These are phyloP conservation scores for Xestia sexstrigata DNA, from an alignment of 2,888 invertebrate species.

Conservation along the genomic window DNA sequence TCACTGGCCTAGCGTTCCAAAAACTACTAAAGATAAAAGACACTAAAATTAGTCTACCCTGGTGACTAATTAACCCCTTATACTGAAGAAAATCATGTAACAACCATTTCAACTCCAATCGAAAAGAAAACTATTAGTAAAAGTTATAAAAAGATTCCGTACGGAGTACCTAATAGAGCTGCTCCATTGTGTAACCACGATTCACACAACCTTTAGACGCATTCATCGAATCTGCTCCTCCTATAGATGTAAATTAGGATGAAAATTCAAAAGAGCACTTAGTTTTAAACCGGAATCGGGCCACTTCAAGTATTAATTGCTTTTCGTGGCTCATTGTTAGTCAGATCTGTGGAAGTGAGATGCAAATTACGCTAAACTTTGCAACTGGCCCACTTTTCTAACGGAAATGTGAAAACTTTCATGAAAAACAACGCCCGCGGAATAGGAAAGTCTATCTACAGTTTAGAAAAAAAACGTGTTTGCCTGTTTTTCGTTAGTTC, in stretches of 20 bases:
- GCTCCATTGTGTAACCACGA: constrained; percentile 54
- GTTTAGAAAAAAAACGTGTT: constrained; percentile 63
- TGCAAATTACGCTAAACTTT: constrained; percentile 89
- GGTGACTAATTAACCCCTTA: not conserved
- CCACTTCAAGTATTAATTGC: constrained; percentile 90
- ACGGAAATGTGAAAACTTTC: constrained; percentile 86
- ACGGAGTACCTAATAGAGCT: constrained; percentile 50
- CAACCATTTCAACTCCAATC: constrained; percentile 4
- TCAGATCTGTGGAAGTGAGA: constrained; percentile 87
- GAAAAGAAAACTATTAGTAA: constrained; percentile 23
- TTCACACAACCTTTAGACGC: constrained; percentile 57
- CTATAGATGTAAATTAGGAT: constrained; percentile 82
- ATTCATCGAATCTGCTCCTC: constrained; percentile 72
- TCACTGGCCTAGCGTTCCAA: not conserved
- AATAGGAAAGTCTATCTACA: constrained; percentile 76
- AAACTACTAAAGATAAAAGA: not conserved
- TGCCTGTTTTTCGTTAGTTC: constrained; percentile 11
- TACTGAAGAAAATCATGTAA: not conserved
- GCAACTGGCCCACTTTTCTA: constrained; percentile 87
- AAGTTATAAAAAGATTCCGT: constrained; percentile 39
- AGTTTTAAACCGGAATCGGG: constrained; percentile 87
- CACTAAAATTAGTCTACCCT: not conserved
- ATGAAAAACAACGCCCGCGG: constrained; percentile 81
- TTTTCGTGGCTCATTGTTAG: constrained; percentile 89
- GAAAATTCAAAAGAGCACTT: constrained; percentile 89